A percentile compares a stretch with the other conserved stretches of the same genome.
Conservation (phyloP, 2,113 vertebrate species). For the Phyllopteryx taeniolatus region DNA sequence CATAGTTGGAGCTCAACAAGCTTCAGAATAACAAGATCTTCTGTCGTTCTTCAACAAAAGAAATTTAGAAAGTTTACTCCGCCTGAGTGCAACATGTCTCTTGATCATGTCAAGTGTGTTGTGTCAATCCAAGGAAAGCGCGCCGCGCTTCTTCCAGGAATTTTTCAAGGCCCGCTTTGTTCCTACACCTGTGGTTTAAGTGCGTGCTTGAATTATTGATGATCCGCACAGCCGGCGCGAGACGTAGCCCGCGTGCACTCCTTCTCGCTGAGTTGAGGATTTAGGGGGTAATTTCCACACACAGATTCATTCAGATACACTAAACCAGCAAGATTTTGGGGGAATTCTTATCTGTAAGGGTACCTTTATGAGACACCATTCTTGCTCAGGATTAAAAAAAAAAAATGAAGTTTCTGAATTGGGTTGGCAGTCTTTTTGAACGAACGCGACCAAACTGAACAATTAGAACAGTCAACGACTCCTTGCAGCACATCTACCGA, state of each 20-base stretch:
- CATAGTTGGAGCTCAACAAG: constrained; percentile 13
- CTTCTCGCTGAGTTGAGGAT: constrained; percentile 12
- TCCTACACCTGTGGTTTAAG: constrained; percentile 55
- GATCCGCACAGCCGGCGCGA: constrained; percentile 44
- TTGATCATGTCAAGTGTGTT: constrained; percentile 53
- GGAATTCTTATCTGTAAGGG: neutral
- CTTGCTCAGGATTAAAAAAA: too few relatives aligned
- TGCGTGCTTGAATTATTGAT: constrained; percentile 63
- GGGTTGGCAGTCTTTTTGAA: too few relatives aligned
- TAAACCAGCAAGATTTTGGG: constrained; percentile 2
- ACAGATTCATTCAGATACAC: neutral
- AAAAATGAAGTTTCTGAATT: too few relatives aligned
- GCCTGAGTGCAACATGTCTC: constrained; percentile 22
- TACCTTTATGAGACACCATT: too few relatives aligned
- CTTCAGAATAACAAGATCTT: constrained; percentile 34
- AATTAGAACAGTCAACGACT: too few relatives aligned
- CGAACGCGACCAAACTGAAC: too few relatives aligned
- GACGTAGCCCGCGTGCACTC: constrained; percentile 38
- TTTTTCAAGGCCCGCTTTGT: constrained; percentile 47
- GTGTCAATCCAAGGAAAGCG: constrained; percentile 47
- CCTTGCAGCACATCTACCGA: too few relatives aligned
- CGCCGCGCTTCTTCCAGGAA: constrained; percentile 42
- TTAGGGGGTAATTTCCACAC: constrained; percentile 18
- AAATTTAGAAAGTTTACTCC: constrained; percentile 40
- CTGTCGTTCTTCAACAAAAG: constrained; percentile 42